Conservation (phyloP, 2,113 vertebrate species). For the Muntiacus reevesi region DNA sequence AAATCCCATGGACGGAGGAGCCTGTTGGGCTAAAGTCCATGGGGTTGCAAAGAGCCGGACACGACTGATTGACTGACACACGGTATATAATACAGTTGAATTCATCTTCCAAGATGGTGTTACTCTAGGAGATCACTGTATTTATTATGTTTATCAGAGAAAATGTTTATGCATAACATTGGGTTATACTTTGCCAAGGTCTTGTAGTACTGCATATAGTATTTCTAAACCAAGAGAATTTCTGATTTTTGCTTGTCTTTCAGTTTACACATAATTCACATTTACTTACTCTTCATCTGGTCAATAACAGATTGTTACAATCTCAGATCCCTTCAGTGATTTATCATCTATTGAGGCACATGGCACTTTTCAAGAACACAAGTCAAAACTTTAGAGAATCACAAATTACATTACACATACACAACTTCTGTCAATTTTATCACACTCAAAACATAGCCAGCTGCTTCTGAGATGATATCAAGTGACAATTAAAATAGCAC, state of each 20-base stretch:
- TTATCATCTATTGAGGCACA: slow-evolving; percentile 25
- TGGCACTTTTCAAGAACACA: neutral
- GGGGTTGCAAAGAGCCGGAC: neutral
- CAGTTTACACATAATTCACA: neutral
- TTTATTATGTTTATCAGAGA: neutral
- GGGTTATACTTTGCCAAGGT: neutral
- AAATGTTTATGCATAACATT: neutral
- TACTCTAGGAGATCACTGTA: neutral
- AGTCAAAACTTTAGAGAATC: slow-evolving; percentile 27
- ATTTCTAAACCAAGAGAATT: neutral
- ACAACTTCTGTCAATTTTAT: slow-evolving; percentile 55
- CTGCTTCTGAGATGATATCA: slow-evolving; percentile 67
- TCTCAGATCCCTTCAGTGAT: neutral
- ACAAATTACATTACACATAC: slow-evolving; percentile 38
- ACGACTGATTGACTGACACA: accelerated
- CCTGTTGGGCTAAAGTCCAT: neutral
- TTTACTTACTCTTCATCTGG: neutral
- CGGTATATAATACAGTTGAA: accelerated
- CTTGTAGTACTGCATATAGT: neutral
- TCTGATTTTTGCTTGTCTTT: neutral
- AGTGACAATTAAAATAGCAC: slow-evolving; percentile 72
- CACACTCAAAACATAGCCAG: slow-evolving; percentile 60
- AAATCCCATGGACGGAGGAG: neutral
- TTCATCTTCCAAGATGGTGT: neutral
- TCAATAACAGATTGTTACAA: slow-evolving; percentile 11